Base-by-base conservation (phyloP, 2,113 vertebrate genomes). In the Corythornis cristatus region DNA sequence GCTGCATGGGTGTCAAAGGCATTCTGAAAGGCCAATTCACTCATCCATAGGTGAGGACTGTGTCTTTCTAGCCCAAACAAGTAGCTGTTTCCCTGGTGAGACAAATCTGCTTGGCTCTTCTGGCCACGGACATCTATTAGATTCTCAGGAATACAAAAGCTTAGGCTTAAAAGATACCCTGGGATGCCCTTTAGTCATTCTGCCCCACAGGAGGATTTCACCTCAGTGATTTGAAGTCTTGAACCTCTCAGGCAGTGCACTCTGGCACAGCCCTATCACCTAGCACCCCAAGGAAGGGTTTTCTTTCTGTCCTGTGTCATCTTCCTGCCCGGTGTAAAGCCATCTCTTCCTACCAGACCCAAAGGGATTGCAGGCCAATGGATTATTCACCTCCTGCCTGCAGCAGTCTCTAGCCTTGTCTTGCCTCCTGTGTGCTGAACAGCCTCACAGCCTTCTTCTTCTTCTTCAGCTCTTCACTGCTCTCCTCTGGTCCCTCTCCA, bases 1-100 rank as follows among this genome's bases (percentile, higher is more conserved):
- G 53, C 71, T 91, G 51, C 79, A 74, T 25, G 79, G 62, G 14
- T 73, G 89, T 89, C 79, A 80, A 74, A 62, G 71, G n/a, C 8
- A 8, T 74, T 89, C 12, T 42, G 71, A 67, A 61, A 80, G 83
- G 15, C 26, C 28, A 86, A 45, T 85, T 93, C 29, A 22, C 26
- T 89, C 1, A 2, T 56, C 66, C 74, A 42, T 26, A 61, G 48
- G 40, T 66, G 18, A 82, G 65, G 40, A 13, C 31, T 65, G 37
- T 80, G 60, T 37, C 65, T 20, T 74, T 86, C 51, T 77, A 33
- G 35, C 45, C 67, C 60, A 89, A n/a, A 43, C 71, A 40, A 33
- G 16, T 25, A 73, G 57, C 51, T 94, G 62, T n/a, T n/a, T 82
- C 40, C 42, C 20, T n/a, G 11, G 11, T 19, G 86, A 70, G 77